These are phyloP conservation scores for Porites cylindrica DNA, from an alignment of 92 coral and sea anemone genomes.

Conservation along the genomic window DNA sequence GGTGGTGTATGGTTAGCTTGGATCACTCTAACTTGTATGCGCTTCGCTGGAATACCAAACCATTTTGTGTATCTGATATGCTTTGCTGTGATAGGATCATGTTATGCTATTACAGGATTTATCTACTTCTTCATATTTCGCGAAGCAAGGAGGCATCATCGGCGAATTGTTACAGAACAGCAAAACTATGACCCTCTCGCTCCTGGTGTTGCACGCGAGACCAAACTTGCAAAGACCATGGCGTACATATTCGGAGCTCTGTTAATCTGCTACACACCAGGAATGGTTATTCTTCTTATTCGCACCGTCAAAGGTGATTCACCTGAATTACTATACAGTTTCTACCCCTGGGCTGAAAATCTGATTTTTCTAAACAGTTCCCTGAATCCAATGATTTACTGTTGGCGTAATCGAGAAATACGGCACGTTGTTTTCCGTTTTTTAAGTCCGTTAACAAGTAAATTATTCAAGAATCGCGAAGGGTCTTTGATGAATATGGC, in stretches of 20 bases:
- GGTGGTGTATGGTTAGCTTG: slow-evolving; percentile 48
- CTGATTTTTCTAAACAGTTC: slow-evolving; percentile 61
- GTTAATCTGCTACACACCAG: slow-evolving; percentile 55
- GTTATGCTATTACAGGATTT: slow-evolving; percentile 47
- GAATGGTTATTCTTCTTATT: slow-evolving; percentile 39
- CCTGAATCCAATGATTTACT: slow-evolving; percentile 57
- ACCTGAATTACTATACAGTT: slow-evolving; percentile 23
- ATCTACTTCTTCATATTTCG: slow-evolving; percentile 61
- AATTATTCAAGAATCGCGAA: not conserved
- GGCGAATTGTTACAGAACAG: slow-evolving; percentile 27
- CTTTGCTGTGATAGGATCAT: slow-evolving; percentile 44
- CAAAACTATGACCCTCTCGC: slow-evolving; percentile 32
- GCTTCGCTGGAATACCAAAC: slow-evolving; percentile 42
- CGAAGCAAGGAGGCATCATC: slow-evolving; percentile 44
- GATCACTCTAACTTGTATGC: slow-evolving; percentile 40
- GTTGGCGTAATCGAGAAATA: slow-evolving; percentile 65
- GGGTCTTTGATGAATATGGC: not conserved
- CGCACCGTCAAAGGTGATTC: slow-evolving; percentile 48
- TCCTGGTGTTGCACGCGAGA: slow-evolving; percentile 25
- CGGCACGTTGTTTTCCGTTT: slow-evolving; percentile 32
- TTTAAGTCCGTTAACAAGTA: slow-evolving; percentile 25
- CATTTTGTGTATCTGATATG: slow-evolving; percentile 48
- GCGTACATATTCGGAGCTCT: slow-evolving; percentile 54
- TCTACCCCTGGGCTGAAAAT: slow-evolving; percentile 62
- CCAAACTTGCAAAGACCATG: slow-evolving; percentile 50